Percentiles rank a stretch among this genome's conserved stretches.
These are phyloP conservation scores for Anadara kagoshimensis DNA, from an alignment of 1,140 invertebrate species.

Conservation along the genomic window DNA sequence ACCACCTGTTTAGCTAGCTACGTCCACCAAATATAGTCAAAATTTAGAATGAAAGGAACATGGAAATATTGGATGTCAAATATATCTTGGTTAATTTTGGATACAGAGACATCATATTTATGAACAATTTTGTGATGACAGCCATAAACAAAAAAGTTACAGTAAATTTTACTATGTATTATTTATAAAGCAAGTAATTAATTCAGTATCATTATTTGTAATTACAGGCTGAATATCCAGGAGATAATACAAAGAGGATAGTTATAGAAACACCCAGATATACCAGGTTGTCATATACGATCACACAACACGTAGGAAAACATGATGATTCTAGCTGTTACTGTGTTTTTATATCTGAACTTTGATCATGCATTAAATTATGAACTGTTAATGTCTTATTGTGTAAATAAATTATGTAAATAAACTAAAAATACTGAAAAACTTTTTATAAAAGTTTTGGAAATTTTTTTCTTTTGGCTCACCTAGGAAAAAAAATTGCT, in stretches of 20 bases:
- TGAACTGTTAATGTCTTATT: not conserved
- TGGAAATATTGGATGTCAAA: too few species aligned
- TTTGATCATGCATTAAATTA: not conserved
- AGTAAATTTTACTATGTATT: not conserved
- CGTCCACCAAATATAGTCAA: too few species aligned
- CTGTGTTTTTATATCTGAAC: not conserved
- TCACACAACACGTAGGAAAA: conserved; percentile 74
- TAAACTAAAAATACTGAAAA: not conserved
- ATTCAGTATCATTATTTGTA: conserved; percentile 2
- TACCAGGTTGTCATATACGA: conserved; percentile 74
- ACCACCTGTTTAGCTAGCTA: too few species aligned
- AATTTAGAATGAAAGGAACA: too few species aligned
- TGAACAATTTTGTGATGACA: too few species aligned
- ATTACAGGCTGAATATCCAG: conserved; percentile 69
- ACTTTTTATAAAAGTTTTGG: too few species aligned
- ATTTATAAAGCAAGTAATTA: not conserved
- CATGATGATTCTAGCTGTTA: conserved; percentile 33
- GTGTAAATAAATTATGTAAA: not conserved
- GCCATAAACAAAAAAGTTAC: not conserved
- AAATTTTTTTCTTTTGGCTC: too few species aligned
- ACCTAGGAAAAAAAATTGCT: too few species aligned
- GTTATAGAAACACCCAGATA: conserved; percentile 69
- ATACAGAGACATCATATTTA: too few species aligned
- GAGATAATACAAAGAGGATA: conserved; percentile 72
- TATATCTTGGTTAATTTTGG: too few species aligned